These are phyloP conservation scores for Ptychochromis oligacanthus DNA, from an alignment of 2,113 vertebrate species.

Conservation along the genomic window DNA sequence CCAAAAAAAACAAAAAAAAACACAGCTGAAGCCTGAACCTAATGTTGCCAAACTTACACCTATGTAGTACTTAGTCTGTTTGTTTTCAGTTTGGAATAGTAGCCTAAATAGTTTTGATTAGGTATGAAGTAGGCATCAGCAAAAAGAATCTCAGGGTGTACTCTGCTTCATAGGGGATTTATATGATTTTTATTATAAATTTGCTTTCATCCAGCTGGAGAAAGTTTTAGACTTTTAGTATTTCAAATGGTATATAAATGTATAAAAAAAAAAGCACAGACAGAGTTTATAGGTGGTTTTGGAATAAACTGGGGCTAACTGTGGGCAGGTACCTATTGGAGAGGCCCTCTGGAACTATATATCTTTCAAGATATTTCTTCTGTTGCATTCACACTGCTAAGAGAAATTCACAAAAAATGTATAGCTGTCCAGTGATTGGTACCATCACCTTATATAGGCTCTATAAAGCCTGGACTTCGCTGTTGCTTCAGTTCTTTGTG, in stretches of 20 bases:
- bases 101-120: accelerated
- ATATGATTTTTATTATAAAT: too few relatives aligned
- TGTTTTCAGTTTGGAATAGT: accelerated
- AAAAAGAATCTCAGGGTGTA: too few relatives aligned
- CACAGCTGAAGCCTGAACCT: background rate
- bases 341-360: background rate
- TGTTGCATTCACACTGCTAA: background rate
- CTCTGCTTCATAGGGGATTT: too few relatives aligned
- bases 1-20: background rate
- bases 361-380: background rate
- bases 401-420: background rate
- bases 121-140: too few relatives aligned
- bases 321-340: background rate
- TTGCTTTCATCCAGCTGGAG: too few relatives aligned
- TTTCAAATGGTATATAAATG: accelerated
- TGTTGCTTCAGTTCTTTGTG: too few relatives aligned
- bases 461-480: too few relatives aligned
- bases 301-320: background rate
- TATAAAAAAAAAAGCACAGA: accelerated
- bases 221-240: too few relatives aligned
- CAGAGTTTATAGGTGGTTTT: background rate
- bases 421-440: too few relatives aligned
- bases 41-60: background rate
- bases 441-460: too few relatives aligned
- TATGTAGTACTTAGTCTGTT: background rate